Percentiles rank a stretch among this genome's conserved stretches.
Conservation (phyloP, 1,140 invertebrate species). For the Atta colombica region DNA sequence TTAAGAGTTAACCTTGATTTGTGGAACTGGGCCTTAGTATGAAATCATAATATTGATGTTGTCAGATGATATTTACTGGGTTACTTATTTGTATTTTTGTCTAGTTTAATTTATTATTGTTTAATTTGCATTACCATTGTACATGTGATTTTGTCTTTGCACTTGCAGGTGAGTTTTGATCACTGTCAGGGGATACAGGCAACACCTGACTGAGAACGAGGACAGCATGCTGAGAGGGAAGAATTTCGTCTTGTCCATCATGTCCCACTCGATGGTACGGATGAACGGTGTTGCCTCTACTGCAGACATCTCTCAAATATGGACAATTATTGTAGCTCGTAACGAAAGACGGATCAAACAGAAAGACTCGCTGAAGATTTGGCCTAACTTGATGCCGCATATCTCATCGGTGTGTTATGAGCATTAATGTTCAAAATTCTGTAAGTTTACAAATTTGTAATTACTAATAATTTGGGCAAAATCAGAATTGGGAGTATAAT, state of each 20-base stretch:
- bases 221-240: slow-evolving; percentile 96
- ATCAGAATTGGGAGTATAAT: neutral
- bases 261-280: slow-evolving; percentile 98
- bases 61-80: too few species aligned
- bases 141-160: slow-evolving; percentile 94
- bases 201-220: slow-evolving; percentile 94
- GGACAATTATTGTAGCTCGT: slow-evolving; percentile 40
- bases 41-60: too few species aligned
- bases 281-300: slow-evolving; percentile 89
- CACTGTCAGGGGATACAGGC: slow-evolving; percentile 98
- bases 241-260: slow-evolving; percentile 98
- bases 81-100: too few species aligned
- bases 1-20: too few species aligned
- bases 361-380: slow-evolving; percentile 37
- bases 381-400: slow-evolving; percentile 78
- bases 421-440: slow-evolving; percentile 78
- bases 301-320: slow-evolving; percentile 80
- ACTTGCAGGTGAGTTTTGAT: slow-evolving; percentile 98
- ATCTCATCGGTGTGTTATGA: slow-evolving; percentile 80
- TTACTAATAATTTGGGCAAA: neutral
- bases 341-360: slow-evolving; percentile 57
- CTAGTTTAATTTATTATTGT: too few species aligned
- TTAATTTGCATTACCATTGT: slow-evolving; percentile 88
- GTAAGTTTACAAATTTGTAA: slow-evolving; percentile 26
- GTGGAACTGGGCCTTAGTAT: too few species aligned